phyloP scores from a whole-genome alignment of 2,888 invertebrate genomes.

The Galeopsomyia nigrocyanea region DNA sequence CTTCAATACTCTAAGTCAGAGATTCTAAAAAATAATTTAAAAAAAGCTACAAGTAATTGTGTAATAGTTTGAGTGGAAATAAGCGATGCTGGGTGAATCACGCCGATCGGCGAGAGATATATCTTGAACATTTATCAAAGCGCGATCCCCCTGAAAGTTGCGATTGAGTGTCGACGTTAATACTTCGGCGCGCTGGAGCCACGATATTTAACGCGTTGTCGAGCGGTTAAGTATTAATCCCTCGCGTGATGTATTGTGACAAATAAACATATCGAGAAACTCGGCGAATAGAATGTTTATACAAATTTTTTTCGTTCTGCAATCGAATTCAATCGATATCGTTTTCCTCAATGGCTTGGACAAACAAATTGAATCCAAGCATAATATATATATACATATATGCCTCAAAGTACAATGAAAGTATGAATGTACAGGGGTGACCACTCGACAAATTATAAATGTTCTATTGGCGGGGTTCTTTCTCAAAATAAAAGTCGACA shows the following conservation, averaged over 20 bases:
- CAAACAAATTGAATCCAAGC: too few species aligned
- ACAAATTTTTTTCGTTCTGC: too few species aligned
- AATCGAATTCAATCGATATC: too few species aligned
- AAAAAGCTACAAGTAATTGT: conserved; percentile 24
- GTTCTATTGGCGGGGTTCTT: conserved; percentile 35
- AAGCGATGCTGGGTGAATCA: conserved; percentile 15
- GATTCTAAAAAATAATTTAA: conserved; percentile 56
- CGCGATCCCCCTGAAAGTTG: conserved; percentile 35
- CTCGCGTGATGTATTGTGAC: conserved; percentile 53
- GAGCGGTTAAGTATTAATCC: conserved; percentile 42
- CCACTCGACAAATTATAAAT: not conserved
- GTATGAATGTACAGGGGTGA: not conserved
- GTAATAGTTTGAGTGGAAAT: conserved; percentile 37
- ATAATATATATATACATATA: too few species aligned
- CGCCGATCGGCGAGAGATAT: too few species aligned
- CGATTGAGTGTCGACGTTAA: conserved; percentile 28
- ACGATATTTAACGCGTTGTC: conserved; percentile 16
- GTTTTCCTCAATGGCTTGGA: too few species aligned
- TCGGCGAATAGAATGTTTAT: conserved; percentile 40
- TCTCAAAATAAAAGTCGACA: conserved; percentile 16
- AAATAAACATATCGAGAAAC: conserved; percentile 56
- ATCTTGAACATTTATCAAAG: conserved; percentile 7
- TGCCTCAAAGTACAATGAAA: conserved; percentile 21
- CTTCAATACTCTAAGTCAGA: conserved; percentile 65
- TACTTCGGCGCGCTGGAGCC: conserved; percentile 33